Evolutionary conservation across 2,888 invertebrate genomes (phyloP), one percentile per base, ranked within the genome.

Genomic region (Clanis bilineata): DNA sequence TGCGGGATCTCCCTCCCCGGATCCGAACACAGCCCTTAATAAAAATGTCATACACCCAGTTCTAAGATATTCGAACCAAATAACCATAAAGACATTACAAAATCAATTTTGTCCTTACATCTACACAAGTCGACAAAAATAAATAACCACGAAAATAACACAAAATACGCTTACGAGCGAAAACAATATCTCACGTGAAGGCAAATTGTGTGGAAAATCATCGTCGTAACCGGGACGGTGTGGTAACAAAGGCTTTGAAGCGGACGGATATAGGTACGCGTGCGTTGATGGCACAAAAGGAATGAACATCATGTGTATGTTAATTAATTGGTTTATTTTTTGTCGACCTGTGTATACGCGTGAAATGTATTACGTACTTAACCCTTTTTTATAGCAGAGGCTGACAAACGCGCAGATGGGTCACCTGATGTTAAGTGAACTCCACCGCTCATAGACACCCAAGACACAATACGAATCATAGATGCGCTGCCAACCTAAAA

Each of bases 181-280:
- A 44, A 25, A 56, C 56, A 56, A 57, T 56, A 25, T 57, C 56
- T 28, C 56, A 57, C 56, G 15, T 43, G 56, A 43, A 43, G 41
- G 43, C 43, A 57, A 59, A 59, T 59, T 59, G 58, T 44, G 58
- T 28, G 51, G 58, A 59, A 41, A 59, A 28, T 54, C 58, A 41
- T 58, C 58, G 38, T 51, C 38, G 38, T 56, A 56, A 28, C 43
- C 9, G 58, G 12, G 18, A 38, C 47, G 58, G 2, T 25, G 15
- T 39, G 51, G 32, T 7, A 9, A 51, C 51, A 51, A 51, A 51
- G 32, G 18, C 51, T 18, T 51, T 18, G 9, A 4, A 12, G 22
- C 44, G 22, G 12, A 23, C 28, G 47, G 28, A 47, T 51, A 51
- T 51, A 32, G 32, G 18, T n/a, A n/a, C 51, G 51, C 5, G 32